Conservation (phyloP, 2,888 invertebrate genomes). For the Prenolepis imparis region DNA sequence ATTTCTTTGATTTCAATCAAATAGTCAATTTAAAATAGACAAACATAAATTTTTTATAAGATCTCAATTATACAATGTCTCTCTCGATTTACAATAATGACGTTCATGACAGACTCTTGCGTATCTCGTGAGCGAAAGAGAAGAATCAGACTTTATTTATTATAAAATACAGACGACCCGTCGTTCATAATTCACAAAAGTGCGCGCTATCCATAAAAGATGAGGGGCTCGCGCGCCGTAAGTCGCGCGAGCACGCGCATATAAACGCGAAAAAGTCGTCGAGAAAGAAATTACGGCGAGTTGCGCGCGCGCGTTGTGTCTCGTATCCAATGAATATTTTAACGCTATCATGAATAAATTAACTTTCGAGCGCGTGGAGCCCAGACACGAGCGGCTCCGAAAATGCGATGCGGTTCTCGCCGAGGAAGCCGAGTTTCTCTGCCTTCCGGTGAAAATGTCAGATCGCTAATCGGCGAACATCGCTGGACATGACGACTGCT, state of each 20-base stretch:
- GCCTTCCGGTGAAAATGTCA: background rate
- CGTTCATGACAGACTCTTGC: background rate
- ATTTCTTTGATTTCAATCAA: background rate
- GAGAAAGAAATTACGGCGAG: conserved; percentile 49
- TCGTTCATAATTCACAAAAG: conserved; percentile 53
- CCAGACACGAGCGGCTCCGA: background rate
- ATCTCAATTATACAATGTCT: background rate
- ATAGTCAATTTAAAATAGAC: background rate
- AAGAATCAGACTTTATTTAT: conserved; percentile 43
- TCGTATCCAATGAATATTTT: conserved; percentile 71
- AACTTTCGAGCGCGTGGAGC: conserved; percentile 41
- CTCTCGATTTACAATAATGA: background rate
- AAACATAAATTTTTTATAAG: background rate
- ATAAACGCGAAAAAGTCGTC: conserved; percentile 54
- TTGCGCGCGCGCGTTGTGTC: conserved; percentile 45
- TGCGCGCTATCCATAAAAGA: conserved; percentile 52
- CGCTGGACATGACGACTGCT: background rate
- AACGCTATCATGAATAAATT: conserved; percentile 74
- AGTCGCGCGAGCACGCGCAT: conserved; percentile 45
- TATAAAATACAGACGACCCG: conserved; percentile 44
- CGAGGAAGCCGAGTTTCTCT: background rate
- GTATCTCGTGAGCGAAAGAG: background rate
- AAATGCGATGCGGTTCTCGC: conserved; percentile 6
- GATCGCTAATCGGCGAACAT: conserved; percentile 29
- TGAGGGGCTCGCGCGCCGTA: conserved; percentile 45